phyloP scores from a whole-genome alignment of 2,797 vertebrate species.

The Emys orbicularis region DNA sequence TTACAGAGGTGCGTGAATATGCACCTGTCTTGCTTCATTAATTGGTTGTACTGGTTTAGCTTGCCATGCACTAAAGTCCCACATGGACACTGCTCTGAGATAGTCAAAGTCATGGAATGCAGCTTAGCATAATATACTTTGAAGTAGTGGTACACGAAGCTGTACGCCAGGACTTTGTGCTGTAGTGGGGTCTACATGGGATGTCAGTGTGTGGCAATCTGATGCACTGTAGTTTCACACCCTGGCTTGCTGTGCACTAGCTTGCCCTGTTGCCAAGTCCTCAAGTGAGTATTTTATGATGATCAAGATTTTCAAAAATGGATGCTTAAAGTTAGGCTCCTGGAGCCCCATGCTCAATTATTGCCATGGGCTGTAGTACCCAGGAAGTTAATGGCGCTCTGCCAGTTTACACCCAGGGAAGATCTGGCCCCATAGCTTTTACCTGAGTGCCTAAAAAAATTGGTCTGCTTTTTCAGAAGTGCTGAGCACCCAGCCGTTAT shows the following conservation, averaged over 20 bases:
- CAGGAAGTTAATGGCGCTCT: neutral
- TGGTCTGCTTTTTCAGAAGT: neutral
- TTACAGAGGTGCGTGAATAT: neutral
- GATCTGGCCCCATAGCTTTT: neutral
- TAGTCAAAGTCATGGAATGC: neutral
- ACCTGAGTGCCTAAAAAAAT: neutral
- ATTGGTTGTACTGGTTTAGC: neutral
- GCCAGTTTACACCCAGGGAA: neutral
- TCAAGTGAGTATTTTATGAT: neutral
- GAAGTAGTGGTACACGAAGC: neutral
- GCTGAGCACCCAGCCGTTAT: neutral
- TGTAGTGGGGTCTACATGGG: neutral
- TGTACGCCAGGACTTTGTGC: neutral
- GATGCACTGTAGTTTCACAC: neutral
- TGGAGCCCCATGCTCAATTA: neutral
- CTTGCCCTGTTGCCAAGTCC: neutral
- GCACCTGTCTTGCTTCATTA: neutral
- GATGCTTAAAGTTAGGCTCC: neutral
- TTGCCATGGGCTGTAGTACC: neutral
- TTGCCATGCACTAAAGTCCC: neutral
- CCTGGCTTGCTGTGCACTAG: neutral
- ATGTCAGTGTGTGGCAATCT: neutral
- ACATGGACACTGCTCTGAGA: neutral
- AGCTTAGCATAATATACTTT: neutral
- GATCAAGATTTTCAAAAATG: neutral